Evolutionary conservation across 2,797 vertebrate genomes (phyloP).

Genomic region (Premnoplex brunnescens): DNA sequence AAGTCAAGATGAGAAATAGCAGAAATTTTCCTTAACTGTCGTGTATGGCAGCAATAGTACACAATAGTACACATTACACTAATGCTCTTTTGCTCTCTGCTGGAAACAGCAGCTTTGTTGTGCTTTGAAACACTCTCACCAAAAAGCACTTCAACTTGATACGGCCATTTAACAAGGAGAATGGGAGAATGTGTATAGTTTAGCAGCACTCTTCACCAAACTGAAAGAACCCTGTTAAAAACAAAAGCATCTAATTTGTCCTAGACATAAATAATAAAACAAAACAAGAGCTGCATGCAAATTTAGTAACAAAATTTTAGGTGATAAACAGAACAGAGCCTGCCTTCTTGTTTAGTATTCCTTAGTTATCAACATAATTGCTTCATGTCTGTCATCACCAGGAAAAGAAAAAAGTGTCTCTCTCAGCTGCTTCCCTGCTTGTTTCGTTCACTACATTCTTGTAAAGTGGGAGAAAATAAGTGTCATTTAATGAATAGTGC

Average conservation of each 20-base stretch:
- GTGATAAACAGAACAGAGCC: slow-evolving; percentile 86
- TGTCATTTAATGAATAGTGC: slow-evolving; percentile 98
- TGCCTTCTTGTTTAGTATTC: slow-evolving; percentile 90
- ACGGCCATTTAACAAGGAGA: slow-evolving; percentile 72
- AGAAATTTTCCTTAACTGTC: neutral
- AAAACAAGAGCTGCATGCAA: slow-evolving; percentile 78
- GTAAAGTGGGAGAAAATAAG: slow-evolving; percentile 98
- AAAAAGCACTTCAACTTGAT: slow-evolving; percentile 76
- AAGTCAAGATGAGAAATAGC: slow-evolving; percentile 28
- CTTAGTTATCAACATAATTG: slow-evolving; percentile 93
- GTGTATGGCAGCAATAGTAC: neutral
- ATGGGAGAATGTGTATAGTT: slow-evolving; percentile 50
- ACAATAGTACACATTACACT: slow-evolving; percentile 27
- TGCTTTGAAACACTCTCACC: slow-evolving; percentile 71
- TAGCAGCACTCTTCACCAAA: slow-evolving; percentile 60
- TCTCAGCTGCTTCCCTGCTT: slow-evolving; percentile 92
- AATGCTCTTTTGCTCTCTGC: slow-evolving; percentile 2
- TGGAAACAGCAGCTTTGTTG: slow-evolving; percentile 62
- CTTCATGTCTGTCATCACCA: slow-evolving; percentile 91
- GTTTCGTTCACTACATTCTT: slow-evolving; percentile 95
- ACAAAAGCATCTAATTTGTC: slow-evolving; percentile 79
- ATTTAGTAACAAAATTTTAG: slow-evolving; percentile 84
- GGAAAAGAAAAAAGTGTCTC: slow-evolving; percentile 88
- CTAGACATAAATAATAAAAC: slow-evolving; percentile 81
- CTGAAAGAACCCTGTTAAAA: slow-evolving; percentile 72